These are phyloP conservation scores for Metellina segmentata DNA, from an alignment of 2,888 invertebrate species.

Conservation along the genomic window DNA sequence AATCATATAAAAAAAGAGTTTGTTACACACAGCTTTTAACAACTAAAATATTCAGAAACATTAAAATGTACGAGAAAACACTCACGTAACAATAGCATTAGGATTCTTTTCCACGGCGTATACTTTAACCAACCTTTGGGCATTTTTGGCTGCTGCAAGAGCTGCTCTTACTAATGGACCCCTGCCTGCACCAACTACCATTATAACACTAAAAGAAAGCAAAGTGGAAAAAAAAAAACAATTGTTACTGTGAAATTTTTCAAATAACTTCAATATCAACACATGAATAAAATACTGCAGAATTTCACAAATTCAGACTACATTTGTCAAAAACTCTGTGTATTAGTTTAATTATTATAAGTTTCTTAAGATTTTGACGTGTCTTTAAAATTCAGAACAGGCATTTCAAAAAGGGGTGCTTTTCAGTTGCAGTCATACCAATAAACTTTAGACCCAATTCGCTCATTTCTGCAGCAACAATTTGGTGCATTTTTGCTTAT, in stretches of 20 bases:
- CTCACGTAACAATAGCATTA: conserved; percentile 91
- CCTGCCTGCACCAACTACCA: conserved; percentile 96
- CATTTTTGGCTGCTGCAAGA: conserved; percentile 88
- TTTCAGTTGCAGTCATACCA: too few species aligned
- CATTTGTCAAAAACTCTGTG: neutral
- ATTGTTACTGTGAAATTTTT: neutral
- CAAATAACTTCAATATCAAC: neutral
- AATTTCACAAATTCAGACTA: neutral
- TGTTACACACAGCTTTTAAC: too few species aligned
- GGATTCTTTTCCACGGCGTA: conserved; percentile 99
- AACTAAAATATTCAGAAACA: too few species aligned
- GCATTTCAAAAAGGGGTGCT: too few species aligned
- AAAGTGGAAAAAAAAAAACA: neutral
- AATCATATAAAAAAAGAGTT: too few species aligned
- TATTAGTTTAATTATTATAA: neutral
- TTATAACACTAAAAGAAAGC: conserved; percentile 84
- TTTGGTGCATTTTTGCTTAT: too few species aligned
- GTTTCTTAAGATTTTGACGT: too few species aligned
- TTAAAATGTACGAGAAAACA: neutral
- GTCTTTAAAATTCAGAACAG: too few species aligned
- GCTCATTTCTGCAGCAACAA: too few species aligned
- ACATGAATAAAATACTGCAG: neutral
- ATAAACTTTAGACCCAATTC: too few species aligned
- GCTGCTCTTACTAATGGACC: conserved; percentile 96
- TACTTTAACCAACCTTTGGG: conserved; percentile 88